Percentiles rank a stretch among this genome's conserved stretches.
These are phyloP conservation scores for Oryzias curvinotus DNA, from an alignment of 2,113 vertebrate genomes.

Conservation along the genomic window DNA sequence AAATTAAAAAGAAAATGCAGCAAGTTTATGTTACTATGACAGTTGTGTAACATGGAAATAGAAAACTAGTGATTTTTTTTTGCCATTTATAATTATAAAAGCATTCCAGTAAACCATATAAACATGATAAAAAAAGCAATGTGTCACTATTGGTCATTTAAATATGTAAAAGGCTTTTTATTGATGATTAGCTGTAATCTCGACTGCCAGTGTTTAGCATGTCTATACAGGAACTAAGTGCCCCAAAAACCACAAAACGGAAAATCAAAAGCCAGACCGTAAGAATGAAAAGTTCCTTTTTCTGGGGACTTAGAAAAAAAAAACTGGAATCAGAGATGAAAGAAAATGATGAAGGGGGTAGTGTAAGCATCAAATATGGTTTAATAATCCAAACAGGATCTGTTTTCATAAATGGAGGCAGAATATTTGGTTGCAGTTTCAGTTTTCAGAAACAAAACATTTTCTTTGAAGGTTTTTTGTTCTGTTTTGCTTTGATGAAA, in stretches of 20 bases:
- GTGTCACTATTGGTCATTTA: constrained; percentile 36
- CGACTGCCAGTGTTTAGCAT: constrained; percentile 54
- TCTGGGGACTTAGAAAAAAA: constrained; percentile 44
- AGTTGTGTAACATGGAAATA: constrained; percentile 41
- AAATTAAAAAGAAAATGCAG: constrained; percentile 41
- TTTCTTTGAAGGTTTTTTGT: no score
- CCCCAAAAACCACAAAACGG: constrained; percentile 44
- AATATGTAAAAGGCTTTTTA: constrained; percentile 43
- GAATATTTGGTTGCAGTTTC: constrained; percentile 1
- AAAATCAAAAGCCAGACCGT: constrained; percentile 52
- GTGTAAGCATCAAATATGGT: not conserved
- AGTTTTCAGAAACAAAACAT: no score
- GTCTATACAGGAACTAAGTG: constrained; percentile 59
- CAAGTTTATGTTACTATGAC: constrained; percentile 31
- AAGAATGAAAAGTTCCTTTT: constrained; percentile 31
- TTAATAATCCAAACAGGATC: not conserved
- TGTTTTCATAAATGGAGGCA: no score
- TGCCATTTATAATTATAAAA: constrained; percentile 39
- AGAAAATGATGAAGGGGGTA: constrained; percentile 2
- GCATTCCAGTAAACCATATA: constrained; percentile 24
- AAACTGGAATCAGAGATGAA: constrained; percentile 18
- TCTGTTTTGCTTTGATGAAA: no score
- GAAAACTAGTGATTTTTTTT: constrained; percentile 14
- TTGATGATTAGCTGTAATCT: constrained; percentile 40
- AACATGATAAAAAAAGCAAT: constrained; percentile 14